Percentiles rank a stretch among this genome's conserved stretches.
Evolutionary conservation across 2,888 invertebrate genomes (phyloP).

Genomic region (Eupithecia tripunctaria): DNA sequence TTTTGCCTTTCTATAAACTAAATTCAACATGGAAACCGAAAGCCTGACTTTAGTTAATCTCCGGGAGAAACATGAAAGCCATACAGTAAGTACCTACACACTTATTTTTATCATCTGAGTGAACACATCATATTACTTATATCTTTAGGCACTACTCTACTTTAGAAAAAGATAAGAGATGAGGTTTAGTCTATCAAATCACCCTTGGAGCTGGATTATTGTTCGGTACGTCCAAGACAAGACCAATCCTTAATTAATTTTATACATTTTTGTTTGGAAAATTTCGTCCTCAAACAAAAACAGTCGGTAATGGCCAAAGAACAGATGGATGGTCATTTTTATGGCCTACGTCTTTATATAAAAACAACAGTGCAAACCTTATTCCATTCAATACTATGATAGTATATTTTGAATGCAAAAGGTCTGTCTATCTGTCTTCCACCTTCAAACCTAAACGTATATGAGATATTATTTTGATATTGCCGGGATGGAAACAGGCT

Average conservation of each 20-base stretch:
- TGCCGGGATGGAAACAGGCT: neutral
- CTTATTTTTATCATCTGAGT: neutral
- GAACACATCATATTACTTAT: neutral
- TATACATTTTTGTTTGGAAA: too few relatives aligned
- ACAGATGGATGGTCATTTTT: too few relatives aligned
- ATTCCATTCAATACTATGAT: too few relatives aligned
- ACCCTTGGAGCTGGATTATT: neutral
- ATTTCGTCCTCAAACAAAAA: neutral
- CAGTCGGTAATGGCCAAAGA: neutral
- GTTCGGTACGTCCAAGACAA: neutral
- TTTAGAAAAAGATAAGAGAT: neutral
- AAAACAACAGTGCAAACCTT: too few relatives aligned
- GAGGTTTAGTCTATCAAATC: neutral
- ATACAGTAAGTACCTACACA: constrained; percentile 48
- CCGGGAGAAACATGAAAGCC: constrained; percentile 64
- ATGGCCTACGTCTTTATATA: too few relatives aligned
- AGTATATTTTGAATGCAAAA: too few relatives aligned
- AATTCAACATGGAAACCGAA: constrained; percentile 66
- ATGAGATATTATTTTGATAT: too few relatives aligned
- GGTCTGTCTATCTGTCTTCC: too few relatives aligned
- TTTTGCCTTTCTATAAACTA: constrained; percentile 40
- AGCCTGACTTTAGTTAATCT: constrained; percentile 64
- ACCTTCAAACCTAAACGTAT: too few relatives aligned
- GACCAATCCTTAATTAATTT: neutral
- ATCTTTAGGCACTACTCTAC: neutral